Evolutionary conservation across 2,113 vertebrate genomes (phyloP), one percentile per base, ranked within the genome.

Genomic region (Tachysurus vachellii): DNA sequence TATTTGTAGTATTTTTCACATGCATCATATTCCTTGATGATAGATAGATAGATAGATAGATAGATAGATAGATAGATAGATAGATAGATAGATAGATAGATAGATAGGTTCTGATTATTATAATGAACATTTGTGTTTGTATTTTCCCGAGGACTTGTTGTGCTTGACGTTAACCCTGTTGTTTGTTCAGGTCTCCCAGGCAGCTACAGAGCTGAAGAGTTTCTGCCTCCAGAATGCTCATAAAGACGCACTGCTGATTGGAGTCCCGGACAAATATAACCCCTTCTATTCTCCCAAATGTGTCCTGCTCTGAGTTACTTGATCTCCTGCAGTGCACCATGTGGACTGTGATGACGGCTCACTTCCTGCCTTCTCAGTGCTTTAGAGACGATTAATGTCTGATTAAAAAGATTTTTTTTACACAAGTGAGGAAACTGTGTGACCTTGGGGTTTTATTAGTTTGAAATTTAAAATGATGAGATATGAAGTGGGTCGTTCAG

Each of bases 201-300:
- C 95, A 26, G 94, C 95, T 23, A 86, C 91, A 11, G 95, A 96
- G 16, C 93, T 96, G 85, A 95, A 87, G 86, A 95, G 93, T 91
- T 96, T 95, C 94, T 96, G 95, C 90, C 73, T 95, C 75, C 95
- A 96, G 83, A 95, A 96, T 71, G 95, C 95, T 42, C 88, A 93
- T 85, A 95, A 95, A 89, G 95, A 96, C 92, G 95, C 95, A 9
- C 95, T 96, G 64, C 92, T 96, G 90, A 92, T 95, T 64, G 95
- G 95, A 3, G 93, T 96, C 36, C 95, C 95, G n/a, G n/a, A n/a
- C n/a, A n/a, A n/a, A 6, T 95, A 95, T 86, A 96, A 96, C 92
- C 95, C 95, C 54, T 96, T 96, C 91, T 92, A 95, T 66, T 95
- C 95, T 64, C 95, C 95, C 2, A 95, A 95, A 88, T 96, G 95